Percentiles rank a stretch among this genome's conserved stretches.
phyloP scores from a whole-genome alignment of 2,888 invertebrate species.

The Dorcus parallelipipedus region DNA sequence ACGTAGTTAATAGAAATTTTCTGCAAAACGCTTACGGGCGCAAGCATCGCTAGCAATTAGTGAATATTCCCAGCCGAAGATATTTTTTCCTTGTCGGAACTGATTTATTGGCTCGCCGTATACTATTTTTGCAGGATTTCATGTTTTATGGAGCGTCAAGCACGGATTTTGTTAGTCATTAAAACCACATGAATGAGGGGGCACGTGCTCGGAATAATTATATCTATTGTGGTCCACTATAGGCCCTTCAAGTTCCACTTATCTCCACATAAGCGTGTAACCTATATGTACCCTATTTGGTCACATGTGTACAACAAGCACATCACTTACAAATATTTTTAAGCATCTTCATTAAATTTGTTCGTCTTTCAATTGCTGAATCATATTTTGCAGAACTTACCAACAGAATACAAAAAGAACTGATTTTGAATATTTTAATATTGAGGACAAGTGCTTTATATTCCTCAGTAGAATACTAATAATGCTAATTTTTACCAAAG shows the following conservation, averaged over 20 bases:
- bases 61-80: neutral
- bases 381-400: no score
- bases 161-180: slow-evolving; percentile 38
- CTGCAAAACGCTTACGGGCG: neutral
- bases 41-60: neutral
- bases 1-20: slow-evolving; percentile 1
- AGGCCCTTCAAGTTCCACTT: neutral
- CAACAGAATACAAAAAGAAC: no score
- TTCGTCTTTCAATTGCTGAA: no score
- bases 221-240: slow-evolving; percentile 17
- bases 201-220: slow-evolving; percentile 30
- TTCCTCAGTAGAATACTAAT: no score
- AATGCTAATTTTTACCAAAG: no score
- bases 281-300: no score
- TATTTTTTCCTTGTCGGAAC: neutral
- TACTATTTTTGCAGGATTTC: neutral
- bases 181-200: slow-evolving; percentile 29
- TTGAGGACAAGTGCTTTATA: no score
- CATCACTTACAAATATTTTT: no score
- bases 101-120: slow-evolving; percentile 9
- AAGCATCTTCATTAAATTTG: no score
- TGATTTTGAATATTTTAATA: no score
- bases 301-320: no score
- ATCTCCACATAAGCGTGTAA: neutral
- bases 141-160: slow-evolving; percentile 29